Evolutionary conservation across 2,888 invertebrate species (phyloP).

Genomic region (Ditula angustiorana): DNA sequence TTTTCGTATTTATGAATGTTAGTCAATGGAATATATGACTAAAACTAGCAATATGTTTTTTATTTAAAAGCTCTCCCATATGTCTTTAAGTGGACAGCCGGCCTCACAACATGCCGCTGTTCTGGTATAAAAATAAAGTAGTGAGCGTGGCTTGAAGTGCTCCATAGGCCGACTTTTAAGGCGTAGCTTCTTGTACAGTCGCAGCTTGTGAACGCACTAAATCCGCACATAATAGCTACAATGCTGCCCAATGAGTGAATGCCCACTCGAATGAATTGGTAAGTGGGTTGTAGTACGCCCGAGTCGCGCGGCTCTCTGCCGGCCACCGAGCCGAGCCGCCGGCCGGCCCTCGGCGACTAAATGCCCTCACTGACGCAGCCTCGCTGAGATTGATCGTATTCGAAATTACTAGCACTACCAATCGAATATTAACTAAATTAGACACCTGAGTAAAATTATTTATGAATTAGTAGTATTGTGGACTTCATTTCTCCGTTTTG

Average conservation of each 20-base stretch:
- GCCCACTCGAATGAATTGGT: conserved; percentile 84
- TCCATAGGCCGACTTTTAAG: conserved; percentile 33
- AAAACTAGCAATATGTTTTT: conserved; percentile 1
- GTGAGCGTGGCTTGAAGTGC: not conserved
- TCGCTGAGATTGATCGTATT: not conserved
- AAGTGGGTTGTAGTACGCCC: conserved; percentile 69
- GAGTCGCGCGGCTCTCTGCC: conserved; percentile 53
- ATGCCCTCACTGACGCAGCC: not conserved
- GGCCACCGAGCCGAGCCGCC: not conserved
- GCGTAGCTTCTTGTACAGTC: not conserved
- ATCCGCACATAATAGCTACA: conserved; percentile 78
- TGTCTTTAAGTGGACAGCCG: not conserved
- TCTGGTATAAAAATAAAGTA: not conserved
- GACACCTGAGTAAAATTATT: too few species aligned
- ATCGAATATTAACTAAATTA: too few species aligned
- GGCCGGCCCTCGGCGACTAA: not conserved
- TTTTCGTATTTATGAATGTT: conserved; percentile 16
- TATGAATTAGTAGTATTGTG: too few species aligned
- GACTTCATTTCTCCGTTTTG: too few species aligned
- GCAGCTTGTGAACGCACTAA: conserved; percentile 68
- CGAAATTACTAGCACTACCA: too few species aligned
- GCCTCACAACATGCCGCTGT: not conserved
- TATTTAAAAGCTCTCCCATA: not conserved
- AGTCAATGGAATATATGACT: conserved; percentile 11
- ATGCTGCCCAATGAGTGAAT: conserved; percentile 81